phyloP scores from a whole-genome alignment of 2,888 invertebrate species.

The Scaptomyza cyrtandrae region DNA sequence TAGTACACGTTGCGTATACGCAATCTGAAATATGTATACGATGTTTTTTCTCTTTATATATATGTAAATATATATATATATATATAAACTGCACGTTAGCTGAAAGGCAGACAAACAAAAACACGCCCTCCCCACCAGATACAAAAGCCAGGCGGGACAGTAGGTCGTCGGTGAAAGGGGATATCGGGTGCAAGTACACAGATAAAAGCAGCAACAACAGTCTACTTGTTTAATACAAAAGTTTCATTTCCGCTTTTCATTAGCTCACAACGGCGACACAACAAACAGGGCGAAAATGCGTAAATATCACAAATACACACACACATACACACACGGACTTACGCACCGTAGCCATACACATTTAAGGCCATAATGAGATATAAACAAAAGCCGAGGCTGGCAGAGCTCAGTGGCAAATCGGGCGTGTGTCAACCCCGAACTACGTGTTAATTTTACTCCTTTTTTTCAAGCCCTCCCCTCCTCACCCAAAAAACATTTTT shows the following conservation, averaged over 20 bases:
- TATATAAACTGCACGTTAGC: slow-evolving; percentile 61
- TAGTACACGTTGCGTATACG: slow-evolving; percentile 69
- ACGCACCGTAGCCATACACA: slow-evolving; percentile 36
- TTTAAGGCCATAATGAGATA: slow-evolving; percentile 74
- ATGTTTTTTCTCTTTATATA: slow-evolving; percentile 34
- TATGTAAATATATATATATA: slow-evolving; percentile 25
- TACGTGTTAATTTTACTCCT: slow-evolving; percentile 78
- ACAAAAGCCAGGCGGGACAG: neutral
- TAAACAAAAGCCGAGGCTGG: slow-evolving; percentile 62
- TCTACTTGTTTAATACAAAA: slow-evolving; percentile 75
- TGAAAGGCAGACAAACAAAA: slow-evolving; percentile 65
- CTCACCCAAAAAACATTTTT: slow-evolving; percentile 17
- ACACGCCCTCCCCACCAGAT: slow-evolving; percentile 34
- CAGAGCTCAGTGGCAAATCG: slow-evolving; percentile 65
- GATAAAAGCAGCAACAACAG: slow-evolving; percentile 28
- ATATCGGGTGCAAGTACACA: slow-evolving; percentile 3
- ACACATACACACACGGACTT: slow-evolving; percentile 27
- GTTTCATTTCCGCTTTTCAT: slow-evolving; percentile 80
- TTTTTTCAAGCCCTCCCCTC: slow-evolving; percentile 24
- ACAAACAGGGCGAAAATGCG: slow-evolving; percentile 73
- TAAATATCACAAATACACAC: slow-evolving; percentile 62
- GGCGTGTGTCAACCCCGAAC: slow-evolving; percentile 74
- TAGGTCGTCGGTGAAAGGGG: neutral
- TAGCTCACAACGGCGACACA: slow-evolving; percentile 75
- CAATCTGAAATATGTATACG: slow-evolving; percentile 53